Base-by-base conservation (phyloP, 2,888 invertebrate genomes). In the Ligdia adustata region DNA sequence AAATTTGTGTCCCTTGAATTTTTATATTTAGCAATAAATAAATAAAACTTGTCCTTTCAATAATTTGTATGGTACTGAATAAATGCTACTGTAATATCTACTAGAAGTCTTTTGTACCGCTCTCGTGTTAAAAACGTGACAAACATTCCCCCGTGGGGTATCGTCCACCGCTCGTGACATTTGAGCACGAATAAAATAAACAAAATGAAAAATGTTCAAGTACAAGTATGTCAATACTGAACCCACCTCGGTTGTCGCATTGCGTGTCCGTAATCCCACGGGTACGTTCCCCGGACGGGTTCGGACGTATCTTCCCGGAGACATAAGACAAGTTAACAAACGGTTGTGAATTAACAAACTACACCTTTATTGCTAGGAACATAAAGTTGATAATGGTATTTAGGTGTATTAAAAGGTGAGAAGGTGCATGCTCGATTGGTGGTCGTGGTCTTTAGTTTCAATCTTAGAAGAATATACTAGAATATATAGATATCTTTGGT, bases 191-290 rank as follows among this genome's bases (percentile, higher is more conserved):
- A 2, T 20, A 38, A 45, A 38, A 33, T 27, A 34, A 37, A 37
- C 24, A 32, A 27, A 42, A 41, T 41, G 26, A 35, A 35, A 44
- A 35, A 37, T 44, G 29, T 16, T 29, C 33, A 27, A 20, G 45
- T 39, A 38, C 33, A 27, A 20, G 45, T 39, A 38, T 28, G 38
- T 39, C 39, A 45, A 28, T 39, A 39, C 26, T 28, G 18, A 35
- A 13, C 24, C 16, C 7, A n/a, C n/a, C 14, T 32, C 31, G 52
- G 35, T 24, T 62, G 72, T 64, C 72, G 72, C 72, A 73, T 64
- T 70, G 72, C 72, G 73, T 73, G 73, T 64, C 62, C 61, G 22
- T 38, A 39, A 52, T 62, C 69, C 63, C 71, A 28, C 4, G 68
- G 59, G 75, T n/a, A 60, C 62, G 32, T 37, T 41, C 27, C 13